phyloP scores from a whole-genome alignment of 2,888 invertebrate genomes.

The Aethes cnicana region DNA sequence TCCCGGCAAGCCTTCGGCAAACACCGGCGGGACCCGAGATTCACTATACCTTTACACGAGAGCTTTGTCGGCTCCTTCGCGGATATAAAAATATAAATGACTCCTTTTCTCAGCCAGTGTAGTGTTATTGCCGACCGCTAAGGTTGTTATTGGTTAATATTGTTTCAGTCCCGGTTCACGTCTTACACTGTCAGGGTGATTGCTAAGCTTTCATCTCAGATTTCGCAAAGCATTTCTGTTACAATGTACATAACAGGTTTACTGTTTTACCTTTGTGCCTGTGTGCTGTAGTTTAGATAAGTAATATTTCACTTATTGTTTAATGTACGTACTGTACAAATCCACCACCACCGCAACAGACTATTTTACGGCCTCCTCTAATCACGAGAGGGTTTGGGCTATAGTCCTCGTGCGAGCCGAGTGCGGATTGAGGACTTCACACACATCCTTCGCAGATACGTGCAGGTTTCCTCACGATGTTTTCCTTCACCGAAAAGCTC shows the following conservation, averaged over 20 bases:
- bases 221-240: background rate
- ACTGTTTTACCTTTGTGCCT: background rate
- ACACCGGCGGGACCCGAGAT: constrained; percentile 75
- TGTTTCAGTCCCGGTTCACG: constrained; percentile 41
- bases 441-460: too few species aligned
- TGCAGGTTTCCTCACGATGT: too few species aligned
- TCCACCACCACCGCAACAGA: too few species aligned
- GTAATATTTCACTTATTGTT: too few species aligned
- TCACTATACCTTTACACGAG: constrained; percentile 75
- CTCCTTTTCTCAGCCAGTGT: constrained; percentile 47
- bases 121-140: constrained; percentile 40
- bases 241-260: background rate
- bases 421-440: too few species aligned
- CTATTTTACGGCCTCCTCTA: too few species aligned
- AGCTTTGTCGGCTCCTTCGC: constrained; percentile 64
- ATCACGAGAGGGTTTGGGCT: too few species aligned
- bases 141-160: constrained; percentile 51
- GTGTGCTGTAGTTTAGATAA: too few species aligned
- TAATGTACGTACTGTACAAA: too few species aligned
- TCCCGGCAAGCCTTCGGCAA: constrained; percentile 77
- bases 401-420: too few species aligned
- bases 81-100: constrained; percentile 67
- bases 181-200: background rate
- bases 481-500: too few species aligned
- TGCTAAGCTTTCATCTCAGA: constrained; percentile 2